Evolutionary conservation across 2,888 invertebrate genomes (phyloP).

Genomic region (Sphaerophoria rueppellii): DNA sequence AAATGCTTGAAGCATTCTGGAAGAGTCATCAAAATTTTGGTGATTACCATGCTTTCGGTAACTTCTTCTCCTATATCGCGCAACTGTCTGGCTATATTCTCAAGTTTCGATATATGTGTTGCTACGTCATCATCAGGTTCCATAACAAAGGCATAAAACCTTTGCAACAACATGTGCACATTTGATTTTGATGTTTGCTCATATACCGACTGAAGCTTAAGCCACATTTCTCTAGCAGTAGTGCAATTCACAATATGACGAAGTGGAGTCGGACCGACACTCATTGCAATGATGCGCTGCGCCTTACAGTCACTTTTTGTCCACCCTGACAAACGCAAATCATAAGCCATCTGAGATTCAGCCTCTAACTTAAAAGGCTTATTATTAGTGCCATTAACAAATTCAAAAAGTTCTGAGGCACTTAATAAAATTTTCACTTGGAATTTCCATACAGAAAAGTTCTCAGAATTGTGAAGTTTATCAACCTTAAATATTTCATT

Average conservation of each 20-base stretch:
- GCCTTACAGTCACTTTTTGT: slow-evolving; percentile 12
- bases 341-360: not conserved
- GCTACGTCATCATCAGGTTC: slow-evolving; percentile 57
- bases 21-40: slow-evolving; percentile 73
- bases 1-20: slow-evolving; percentile 74
- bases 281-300: slow-evolving; percentile 18
- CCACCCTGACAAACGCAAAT: slow-evolving; percentile 15
- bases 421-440: not conserved
- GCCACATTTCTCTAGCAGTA: not conserved
- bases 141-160: slow-evolving; percentile 58
- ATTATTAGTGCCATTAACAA: not conserved
- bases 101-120: slow-evolving; percentile 55
- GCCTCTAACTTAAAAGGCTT: not conserved
- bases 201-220: slow-evolving; percentile 16
- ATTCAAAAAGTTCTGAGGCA: not conserved
- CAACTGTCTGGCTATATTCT: slow-evolving; percentile 40
- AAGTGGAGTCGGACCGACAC: slow-evolving; percentile 16
- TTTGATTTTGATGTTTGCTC: slow-evolving; percentile 1
- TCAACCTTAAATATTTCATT: not conserved
- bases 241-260: slow-evolving; percentile 14
- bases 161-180: slow-evolving; percentile 10
- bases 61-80: slow-evolving; percentile 56
- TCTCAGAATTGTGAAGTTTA: not conserved
- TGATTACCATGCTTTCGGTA: slow-evolving; percentile 68
- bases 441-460: not conserved